Evolutionary conservation across 2,888 invertebrate genomes (phyloP).

Genomic region (Tiphia femorata): DNA sequence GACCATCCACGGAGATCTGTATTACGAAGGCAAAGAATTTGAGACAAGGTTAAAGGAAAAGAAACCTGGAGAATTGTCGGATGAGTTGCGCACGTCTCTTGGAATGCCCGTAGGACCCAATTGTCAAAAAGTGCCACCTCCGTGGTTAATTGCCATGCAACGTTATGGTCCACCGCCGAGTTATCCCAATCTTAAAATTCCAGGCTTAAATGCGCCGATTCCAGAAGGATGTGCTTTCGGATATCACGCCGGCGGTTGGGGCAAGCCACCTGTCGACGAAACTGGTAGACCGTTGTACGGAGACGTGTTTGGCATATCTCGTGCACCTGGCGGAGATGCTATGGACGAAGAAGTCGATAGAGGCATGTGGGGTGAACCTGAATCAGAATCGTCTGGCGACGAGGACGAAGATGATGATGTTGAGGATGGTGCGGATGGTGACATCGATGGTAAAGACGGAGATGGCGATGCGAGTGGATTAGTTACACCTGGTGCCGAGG

Average conservation of each 20-base stretch:
- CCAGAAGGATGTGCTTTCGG: constrained; percentile 98
- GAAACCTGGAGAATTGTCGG: constrained; percentile 97
- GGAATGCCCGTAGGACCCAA: constrained; percentile 99
- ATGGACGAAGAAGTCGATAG: constrained; percentile 91
- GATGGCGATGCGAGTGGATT: constrained; percentile 83
- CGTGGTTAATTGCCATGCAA: constrained; percentile 98
- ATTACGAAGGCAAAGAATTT: constrained; percentile 99
- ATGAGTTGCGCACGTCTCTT: constrained; percentile 94
- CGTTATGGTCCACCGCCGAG: constrained; percentile 99
- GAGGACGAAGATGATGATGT: constrained; percentile 78
- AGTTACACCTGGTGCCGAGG: constrained; percentile 90
- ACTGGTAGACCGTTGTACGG: constrained; percentile 98
- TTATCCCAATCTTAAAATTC: constrained; percentile 97
- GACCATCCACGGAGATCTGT: constrained; percentile 98
- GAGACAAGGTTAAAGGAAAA: constrained; percentile 98
- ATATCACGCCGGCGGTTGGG: constrained; percentile 99
- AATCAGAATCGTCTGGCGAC: constrained; percentile 73
- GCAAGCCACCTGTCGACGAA: constrained; percentile 99
- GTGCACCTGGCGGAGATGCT: constrained; percentile 78
- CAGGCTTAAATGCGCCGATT: constrained; percentile 97
- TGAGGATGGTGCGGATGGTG: constrained; percentile 71
- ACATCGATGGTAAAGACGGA: constrained; percentile 68
- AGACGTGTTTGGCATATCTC: constrained; percentile 93
- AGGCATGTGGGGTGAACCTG: constrained; percentile 95
- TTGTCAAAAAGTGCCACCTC: constrained; percentile 92